phyloP scores from a whole-genome alignment of 2,888 invertebrate genomes.

The Acleris literana region DNA sequence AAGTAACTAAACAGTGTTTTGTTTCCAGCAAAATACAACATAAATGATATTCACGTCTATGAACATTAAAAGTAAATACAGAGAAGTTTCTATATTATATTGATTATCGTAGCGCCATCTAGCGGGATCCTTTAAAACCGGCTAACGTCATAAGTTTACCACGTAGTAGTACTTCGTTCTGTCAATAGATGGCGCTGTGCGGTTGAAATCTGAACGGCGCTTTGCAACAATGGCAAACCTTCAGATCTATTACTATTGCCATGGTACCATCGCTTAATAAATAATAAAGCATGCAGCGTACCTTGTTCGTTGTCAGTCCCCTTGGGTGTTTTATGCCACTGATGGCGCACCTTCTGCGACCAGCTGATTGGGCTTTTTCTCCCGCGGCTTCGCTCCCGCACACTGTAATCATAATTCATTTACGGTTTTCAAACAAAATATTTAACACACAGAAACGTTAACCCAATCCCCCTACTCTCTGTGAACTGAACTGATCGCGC shows the following conservation, averaged over 20 bases:
- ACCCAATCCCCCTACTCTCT: constrained; percentile 42
- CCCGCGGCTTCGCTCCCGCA: constrained; percentile 79
- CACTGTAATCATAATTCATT: constrained; percentile 71
- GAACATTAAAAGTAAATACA: too few relatives aligned
- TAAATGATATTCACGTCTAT: background rate
- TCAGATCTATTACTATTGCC: background rate
- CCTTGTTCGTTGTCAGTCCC: constrained; percentile 64
- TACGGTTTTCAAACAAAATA: constrained; percentile 10
- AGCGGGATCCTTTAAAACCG: background rate
- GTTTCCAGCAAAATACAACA: background rate
- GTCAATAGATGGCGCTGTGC: constrained; percentile 60
- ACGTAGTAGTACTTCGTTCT: constrained; percentile 1
- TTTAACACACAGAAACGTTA: constrained; percentile 36
- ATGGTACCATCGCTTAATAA: background rate
- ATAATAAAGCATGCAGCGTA: constrained; percentile 43
- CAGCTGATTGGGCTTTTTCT: constrained; percentile 83
- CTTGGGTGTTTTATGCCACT: constrained; percentile 84
- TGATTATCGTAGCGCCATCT: constrained; percentile 17
- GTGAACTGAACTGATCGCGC: constrained; percentile 49
- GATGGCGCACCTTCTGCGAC: constrained; percentile 86
- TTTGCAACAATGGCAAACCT: background rate
- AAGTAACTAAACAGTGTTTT: too few relatives aligned
- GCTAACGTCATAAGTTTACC: background rate
- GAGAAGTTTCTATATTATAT: background rate
- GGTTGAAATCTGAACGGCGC: background rate